A percentile compares a stretch with the other conserved stretches of the same genome.
Evolutionary conservation across 1,140 invertebrate genomes (phyloP).

Genomic region (Drosophila nannoptera): DNA sequence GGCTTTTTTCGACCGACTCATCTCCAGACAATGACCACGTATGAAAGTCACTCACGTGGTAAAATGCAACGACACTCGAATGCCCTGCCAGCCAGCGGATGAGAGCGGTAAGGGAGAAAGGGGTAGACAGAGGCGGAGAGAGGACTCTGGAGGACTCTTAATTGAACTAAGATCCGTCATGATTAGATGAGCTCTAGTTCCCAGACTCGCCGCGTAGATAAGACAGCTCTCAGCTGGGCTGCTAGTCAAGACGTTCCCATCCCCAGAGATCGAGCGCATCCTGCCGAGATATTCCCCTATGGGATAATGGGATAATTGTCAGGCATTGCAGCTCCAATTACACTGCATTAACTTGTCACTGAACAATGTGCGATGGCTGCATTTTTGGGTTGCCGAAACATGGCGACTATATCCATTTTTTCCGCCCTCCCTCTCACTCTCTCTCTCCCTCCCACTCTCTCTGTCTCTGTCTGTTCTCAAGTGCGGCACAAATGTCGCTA

Average conservation of each 20-base stretch:
- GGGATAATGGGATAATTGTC: conserved; percentile 44
- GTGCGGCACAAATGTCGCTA: conserved; percentile 72
- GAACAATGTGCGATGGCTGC: conserved; percentile 40
- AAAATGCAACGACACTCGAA: conserved; percentile 59
- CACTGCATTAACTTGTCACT: conserved; percentile 31
- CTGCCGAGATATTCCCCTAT: conserved; percentile 14
- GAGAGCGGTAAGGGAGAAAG: too few relatives aligned
- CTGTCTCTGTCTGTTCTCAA: conserved; percentile 33
- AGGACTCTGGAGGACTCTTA: too few relatives aligned
- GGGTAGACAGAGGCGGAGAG: too few relatives aligned
- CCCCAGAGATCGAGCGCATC: conserved; percentile 30
- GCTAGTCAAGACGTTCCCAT: too few relatives aligned
- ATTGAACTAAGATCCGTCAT: too few relatives aligned
- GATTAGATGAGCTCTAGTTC: too few relatives aligned
- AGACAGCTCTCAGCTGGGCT: too few relatives aligned
- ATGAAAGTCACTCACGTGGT: conserved; percentile 72
- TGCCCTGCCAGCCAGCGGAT: conserved; percentile 6
- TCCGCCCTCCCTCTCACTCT: neutral
- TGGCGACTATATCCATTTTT: conserved; percentile 47
- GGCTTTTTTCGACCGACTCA: conserved; percentile 49
- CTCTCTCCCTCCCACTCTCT: neutral
- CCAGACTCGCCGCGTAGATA: too few relatives aligned
- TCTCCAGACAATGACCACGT: conserved; percentile 41
- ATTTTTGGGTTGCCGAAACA: conserved; percentile 55
- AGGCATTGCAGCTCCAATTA: conserved; percentile 59